A percentile compares a stretch with the other conserved stretches of the same genome.
Evolutionary conservation across 2,888 invertebrate species (phyloP).

Genomic region (Aphelenchoides bicaudatus): DNA sequence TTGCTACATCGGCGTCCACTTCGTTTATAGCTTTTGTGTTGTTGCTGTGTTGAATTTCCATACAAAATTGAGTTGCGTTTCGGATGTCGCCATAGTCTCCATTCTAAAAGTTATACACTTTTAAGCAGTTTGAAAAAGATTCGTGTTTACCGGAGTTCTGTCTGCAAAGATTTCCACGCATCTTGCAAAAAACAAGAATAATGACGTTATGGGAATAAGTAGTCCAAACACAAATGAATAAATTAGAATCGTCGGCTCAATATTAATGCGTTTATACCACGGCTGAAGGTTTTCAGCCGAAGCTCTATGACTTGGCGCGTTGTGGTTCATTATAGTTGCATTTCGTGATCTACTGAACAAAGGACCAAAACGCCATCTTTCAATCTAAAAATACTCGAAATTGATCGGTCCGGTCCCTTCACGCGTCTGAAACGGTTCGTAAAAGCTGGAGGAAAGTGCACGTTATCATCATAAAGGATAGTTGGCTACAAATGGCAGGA

Average conservation of each 20-base stretch:
- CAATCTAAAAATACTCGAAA: not conserved
- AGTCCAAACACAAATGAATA: constrained; percentile 35
- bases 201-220: constrained; percentile 25
- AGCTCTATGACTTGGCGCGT: not conserved
- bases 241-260: constrained; percentile 36
- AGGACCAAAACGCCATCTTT: constrained; percentile 1
- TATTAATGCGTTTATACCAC: constrained; percentile 26
- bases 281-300: not conserved
- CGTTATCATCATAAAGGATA: too few relatives aligned
- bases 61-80: constrained; percentile 27
- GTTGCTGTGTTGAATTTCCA: constrained; percentile 41
- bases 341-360: constrained; percentile 5
- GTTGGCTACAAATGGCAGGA: too few relatives aligned
- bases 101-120: not conserved
- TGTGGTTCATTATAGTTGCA: not conserved
- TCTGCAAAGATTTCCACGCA: constrained; percentile 32
- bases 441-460: not conserved
- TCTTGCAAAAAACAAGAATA: constrained; percentile 38
- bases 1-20: constrained; percentile 51
- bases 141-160: not conserved
- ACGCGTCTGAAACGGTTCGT: not conserved
- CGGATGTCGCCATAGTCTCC: constrained; percentile 6
- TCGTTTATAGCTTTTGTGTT: constrained; percentile 42
- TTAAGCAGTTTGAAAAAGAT: not conserved
- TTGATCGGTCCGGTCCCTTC: too few relatives aligned